phyloP scores from a whole-genome alignment of 2,113 vertebrate genomes.

The Lophochroa leadbeateri region DNA sequence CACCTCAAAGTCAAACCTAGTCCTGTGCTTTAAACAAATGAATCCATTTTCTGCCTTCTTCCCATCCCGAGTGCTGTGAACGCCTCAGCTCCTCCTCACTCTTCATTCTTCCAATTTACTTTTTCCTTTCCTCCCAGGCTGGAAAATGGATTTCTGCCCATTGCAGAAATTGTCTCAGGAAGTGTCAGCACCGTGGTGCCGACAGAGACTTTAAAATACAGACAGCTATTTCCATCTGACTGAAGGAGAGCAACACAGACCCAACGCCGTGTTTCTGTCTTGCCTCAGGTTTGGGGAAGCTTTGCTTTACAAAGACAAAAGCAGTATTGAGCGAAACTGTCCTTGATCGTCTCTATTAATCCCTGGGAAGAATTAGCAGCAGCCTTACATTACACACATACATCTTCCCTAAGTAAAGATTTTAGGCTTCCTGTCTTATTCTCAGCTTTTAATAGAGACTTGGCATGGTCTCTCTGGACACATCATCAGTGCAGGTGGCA shows the following conservation, averaged over 20 bases:
- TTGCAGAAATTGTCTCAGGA: background rate
- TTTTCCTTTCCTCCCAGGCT: background rate
- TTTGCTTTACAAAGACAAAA: background rate
- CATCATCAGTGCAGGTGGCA: background rate
- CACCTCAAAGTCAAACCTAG: background rate
- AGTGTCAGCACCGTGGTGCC: background rate
- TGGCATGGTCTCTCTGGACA: background rate
- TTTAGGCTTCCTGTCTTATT: background rate
- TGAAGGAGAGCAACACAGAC: background rate
- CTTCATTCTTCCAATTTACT: constrained; percentile 40
- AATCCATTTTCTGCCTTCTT: background rate
- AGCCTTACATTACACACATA: constrained; percentile 2
- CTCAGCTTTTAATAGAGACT: constrained; percentile 4
- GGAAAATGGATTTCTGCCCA: constrained; percentile 48
- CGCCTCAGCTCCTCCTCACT: constrained; percentile 25
- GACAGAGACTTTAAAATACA: constrained; percentile 14
- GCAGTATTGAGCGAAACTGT: background rate
- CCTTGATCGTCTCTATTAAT: constrained; percentile 40
- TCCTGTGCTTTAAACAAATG: background rate
- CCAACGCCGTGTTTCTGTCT: background rate
- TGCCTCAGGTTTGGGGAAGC: background rate
- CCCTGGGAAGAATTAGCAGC: constrained; percentile 41
- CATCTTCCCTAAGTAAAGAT: constrained; percentile 12
- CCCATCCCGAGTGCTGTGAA: background rate
- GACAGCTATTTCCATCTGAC: constrained; percentile 36